phyloP scores from a whole-genome alignment of 2,888 invertebrate genomes.

The Metallyticus violacea region DNA sequence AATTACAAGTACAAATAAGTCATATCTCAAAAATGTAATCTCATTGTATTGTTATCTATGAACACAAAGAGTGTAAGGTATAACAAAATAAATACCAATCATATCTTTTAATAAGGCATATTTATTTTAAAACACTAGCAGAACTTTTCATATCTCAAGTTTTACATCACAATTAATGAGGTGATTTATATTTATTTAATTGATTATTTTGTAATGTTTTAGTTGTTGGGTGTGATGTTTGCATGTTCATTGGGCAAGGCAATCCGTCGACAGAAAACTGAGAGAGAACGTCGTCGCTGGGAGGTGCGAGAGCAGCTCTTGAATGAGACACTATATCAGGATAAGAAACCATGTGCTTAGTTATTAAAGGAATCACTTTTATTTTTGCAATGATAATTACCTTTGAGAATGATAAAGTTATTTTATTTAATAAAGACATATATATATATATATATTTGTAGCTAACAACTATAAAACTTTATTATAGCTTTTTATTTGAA shows the following conservation, averaged over 20 bases:
- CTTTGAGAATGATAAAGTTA: not conserved
- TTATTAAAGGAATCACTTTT: not conserved
- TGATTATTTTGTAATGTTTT: not conserved
- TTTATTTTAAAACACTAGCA: not conserved
- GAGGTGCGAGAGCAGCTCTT: slow-evolving; percentile 55
- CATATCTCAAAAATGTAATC: no score
- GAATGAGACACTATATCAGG: not conserved
- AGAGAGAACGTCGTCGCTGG: slow-evolving; percentile 67
- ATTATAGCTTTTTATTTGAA: no score
- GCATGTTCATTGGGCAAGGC: slow-evolving; percentile 33
- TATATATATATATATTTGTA: no score
- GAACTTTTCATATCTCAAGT: slow-evolving; percentile 18
- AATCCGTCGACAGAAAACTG: slow-evolving; percentile 62
- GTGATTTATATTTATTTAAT: not conserved
- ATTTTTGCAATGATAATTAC: not conserved
- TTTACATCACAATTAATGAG: not conserved
- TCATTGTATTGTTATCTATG: no score
- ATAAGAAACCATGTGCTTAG: not conserved
- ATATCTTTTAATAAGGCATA: not conserved
- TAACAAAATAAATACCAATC: not conserved
- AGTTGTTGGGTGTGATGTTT: slow-evolving; percentile 33
- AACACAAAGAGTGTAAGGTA: no score
- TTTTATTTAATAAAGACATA: no score
- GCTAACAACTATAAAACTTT: no score
- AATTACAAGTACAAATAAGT: no score